These are phyloP conservation scores for Chiloscyllium plagiosum DNA, from an alignment of 2,113 vertebrate genomes.

Conservation along the genomic window DNA sequence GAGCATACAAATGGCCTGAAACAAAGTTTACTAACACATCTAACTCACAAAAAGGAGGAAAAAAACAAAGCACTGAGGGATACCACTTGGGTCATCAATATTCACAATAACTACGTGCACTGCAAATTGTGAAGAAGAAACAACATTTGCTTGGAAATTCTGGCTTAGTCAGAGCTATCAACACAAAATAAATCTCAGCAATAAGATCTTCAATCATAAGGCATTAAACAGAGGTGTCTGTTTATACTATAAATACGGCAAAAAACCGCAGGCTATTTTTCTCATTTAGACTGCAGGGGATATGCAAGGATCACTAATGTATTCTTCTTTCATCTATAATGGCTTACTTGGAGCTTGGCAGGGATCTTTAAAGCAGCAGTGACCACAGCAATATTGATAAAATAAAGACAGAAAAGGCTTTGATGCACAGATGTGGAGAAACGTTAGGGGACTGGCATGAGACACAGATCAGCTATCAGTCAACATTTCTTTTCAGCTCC, in stretches of 20 bases:
- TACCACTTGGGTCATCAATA: not conserved
- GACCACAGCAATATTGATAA: conserved; percentile 11
- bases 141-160: not conserved
- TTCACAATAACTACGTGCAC: not conserved
- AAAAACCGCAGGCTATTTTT: not conserved
- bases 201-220: not conserved
- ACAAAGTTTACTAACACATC: not conserved
- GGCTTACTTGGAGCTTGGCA: not conserved
- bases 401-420: not conserved
- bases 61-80: not conserved
- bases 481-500: not conserved
- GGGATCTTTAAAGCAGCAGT: not conserved
- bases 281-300: not conserved
- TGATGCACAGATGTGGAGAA: not conserved
- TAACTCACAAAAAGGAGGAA: not conserved
- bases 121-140: not conserved
- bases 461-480: not conserved
- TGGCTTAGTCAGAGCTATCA: not conserved
- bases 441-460: not conserved
- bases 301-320: not conserved
- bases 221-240: not conserved
- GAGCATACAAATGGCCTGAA: not conserved
- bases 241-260: not conserved
- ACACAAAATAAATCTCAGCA: not conserved
- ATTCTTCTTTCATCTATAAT: not conserved